Evolutionary conservation across 2,797 vertebrate genomes (phyloP).

Genomic region (Bovichtus variegatus): DNA sequence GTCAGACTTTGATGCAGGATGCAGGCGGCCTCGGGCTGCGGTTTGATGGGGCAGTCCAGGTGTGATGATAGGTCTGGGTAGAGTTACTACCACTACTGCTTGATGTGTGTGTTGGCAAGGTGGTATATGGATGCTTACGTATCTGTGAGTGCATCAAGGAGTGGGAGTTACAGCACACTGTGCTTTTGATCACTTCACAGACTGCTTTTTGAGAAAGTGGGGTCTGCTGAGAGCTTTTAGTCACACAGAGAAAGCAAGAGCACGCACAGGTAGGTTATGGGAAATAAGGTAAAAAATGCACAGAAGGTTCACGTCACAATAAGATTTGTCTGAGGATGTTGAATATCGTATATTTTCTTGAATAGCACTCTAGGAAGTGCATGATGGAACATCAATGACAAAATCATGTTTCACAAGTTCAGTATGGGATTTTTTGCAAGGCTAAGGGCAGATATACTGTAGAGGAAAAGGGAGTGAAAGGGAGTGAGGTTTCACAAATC

Average conservation of each 20-base stretch:
- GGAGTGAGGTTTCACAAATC: constrained; percentile 68
- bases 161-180: constrained; percentile 44
- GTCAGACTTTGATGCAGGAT: constrained; percentile 66
- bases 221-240: constrained; percentile 60
- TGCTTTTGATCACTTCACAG: constrained; percentile 68
- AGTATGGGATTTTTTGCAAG: constrained; percentile 21
- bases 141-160: constrained; percentile 42
- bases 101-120: constrained; percentile 27
- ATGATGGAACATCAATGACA: constrained; percentile 12
- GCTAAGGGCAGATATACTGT: constrained; percentile 33
- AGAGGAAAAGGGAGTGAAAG: constrained; percentile 45
- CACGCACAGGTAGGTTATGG: constrained; percentile 7
- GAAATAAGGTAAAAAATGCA: constrained; percentile 2
- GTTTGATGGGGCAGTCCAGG: constrained; percentile 61
- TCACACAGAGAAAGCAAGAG: constrained; percentile 28
- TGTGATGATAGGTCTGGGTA: constrained; percentile 46
- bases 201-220: constrained; percentile 25
- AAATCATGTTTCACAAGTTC: constrained; percentile 23
- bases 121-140: constrained; percentile 25
- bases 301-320: not conserved
- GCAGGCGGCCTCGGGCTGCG: constrained; percentile 23
- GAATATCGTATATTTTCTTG: not conserved
- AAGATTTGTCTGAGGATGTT: not conserved
- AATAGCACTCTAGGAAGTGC: not conserved
- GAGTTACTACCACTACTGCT: constrained; percentile 34